phyloP scores from a whole-genome alignment of 2,113 vertebrate genomes.

The Sialia sialis region DNA sequence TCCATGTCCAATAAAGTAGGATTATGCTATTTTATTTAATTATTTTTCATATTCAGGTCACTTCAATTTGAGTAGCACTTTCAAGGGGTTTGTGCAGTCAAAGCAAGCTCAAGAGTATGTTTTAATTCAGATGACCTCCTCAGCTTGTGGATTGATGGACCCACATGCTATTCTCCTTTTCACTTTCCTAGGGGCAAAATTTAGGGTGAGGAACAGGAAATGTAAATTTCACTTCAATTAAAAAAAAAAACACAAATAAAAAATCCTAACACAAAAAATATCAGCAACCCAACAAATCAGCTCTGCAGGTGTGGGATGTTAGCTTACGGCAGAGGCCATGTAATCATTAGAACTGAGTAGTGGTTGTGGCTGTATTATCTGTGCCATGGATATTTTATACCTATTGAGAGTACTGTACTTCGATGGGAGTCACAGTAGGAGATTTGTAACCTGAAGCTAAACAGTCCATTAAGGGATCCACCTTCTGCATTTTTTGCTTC shows the following conservation, averaged over 20 bases:
- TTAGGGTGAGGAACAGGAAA: neutral
- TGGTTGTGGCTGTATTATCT: neutral
- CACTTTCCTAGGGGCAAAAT: neutral
- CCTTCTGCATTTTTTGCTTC: neutral
- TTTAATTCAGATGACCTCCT: neutral
- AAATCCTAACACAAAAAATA: neutral
- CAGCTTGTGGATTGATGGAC: neutral
- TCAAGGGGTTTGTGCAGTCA: neutral
- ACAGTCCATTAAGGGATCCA: neutral
- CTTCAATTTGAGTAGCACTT: neutral
- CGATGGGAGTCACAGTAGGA: neutral
- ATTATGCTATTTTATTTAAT: neutral
- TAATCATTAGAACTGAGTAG: fast-evolving
- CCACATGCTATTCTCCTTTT: neutral
- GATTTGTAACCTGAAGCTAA: neutral
- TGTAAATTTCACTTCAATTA: neutral
- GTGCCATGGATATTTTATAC: neutral
- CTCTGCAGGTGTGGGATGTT: neutral
- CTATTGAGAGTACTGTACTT: neutral
- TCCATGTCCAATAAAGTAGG: neutral
- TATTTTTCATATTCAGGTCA: neutral
- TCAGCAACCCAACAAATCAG: neutral
- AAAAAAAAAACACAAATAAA: too few relatives aligned
- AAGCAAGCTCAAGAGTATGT: neutral
- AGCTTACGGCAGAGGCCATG: neutral